Evolutionary conservation across 2,797 vertebrate species (phyloP).

Genomic region (Apogon hyalosoma): DNA sequence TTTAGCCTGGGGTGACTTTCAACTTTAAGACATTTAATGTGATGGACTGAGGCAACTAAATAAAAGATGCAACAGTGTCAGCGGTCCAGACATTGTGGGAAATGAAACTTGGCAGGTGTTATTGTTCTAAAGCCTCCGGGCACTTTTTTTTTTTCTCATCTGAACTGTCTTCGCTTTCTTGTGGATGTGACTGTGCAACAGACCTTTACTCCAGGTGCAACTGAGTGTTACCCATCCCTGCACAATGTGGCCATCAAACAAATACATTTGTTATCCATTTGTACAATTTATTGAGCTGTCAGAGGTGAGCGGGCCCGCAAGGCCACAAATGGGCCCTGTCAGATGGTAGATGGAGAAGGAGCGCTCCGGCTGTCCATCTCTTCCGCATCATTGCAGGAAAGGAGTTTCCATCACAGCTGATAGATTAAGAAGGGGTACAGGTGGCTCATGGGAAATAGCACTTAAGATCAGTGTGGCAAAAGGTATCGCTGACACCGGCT

Average conservation of each 20-base stretch:
- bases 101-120: slow-evolving; percentile 41
- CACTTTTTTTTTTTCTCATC: slow-evolving; percentile 21
- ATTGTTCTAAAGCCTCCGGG: slow-evolving; percentile 27
- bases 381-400: slow-evolving; percentile 57
- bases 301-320: slow-evolving; percentile 56
- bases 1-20: background rate
- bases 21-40: background rate
- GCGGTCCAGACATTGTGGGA: slow-evolving; percentile 3
- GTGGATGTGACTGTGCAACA: slow-evolving; percentile 19
- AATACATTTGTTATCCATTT: slow-evolving; percentile 80
- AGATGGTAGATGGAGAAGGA: slow-evolving; percentile 63
- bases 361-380: slow-evolving; percentile 61
- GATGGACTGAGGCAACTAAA: slow-evolving; percentile 14
- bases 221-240: slow-evolving; percentile 51
- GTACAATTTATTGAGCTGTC: slow-evolving; percentile 82
- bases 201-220: slow-evolving; percentile 46
- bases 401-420: slow-evolving; percentile 66
- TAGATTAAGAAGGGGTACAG: slow-evolving; percentile 60
- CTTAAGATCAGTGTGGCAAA: slow-evolving; percentile 8
- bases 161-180: slow-evolving; percentile 22
- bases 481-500: slow-evolving; percentile 20
- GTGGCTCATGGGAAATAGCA: slow-evolving; percentile 50
- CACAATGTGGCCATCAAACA: slow-evolving; percentile 59
- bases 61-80: slow-evolving; percentile 6
- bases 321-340: slow-evolving; percentile 69